Base-by-base conservation (phyloP, 2,113 vertebrate species). In the Oceanodroma tethys region DNA sequence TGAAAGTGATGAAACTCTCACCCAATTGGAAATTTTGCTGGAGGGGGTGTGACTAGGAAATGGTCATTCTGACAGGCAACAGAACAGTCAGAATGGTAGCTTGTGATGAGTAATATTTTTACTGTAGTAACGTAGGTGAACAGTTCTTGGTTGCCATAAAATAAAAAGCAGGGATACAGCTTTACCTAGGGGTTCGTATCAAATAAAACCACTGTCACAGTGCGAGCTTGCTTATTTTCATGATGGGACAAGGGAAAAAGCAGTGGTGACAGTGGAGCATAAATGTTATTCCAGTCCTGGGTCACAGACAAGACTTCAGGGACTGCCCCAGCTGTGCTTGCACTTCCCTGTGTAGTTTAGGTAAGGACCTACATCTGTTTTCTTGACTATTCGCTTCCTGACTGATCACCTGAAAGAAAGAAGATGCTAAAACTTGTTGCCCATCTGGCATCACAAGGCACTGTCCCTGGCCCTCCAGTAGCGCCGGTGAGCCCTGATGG, bases 391-490 rank as follows among this genome's bases (percentile, higher is more conserved):
- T 13, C 0, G 17, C 16, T 43, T 53, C 50, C 32, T 63, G 27
- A 1, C 25, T 36, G 5, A 34, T 19, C 11, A 8, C 18, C 36
- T 10, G n/a, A 10, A 55, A 36, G 21, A 10, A 58, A 9, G n/a
- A 38, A 34, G 52, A 0, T 38, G 34, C 25, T 73, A 2, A 6
- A 17, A 8, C 30, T 27, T 58, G 11, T 19, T 73, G 59, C 38
- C 10, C 6, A 0, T 3, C 27, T 30, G n/a, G 27, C 17, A 13
- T n/a, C 45, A 4, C 14, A 14, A 32, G 13, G 22, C 60, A 18
- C 17, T 16, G 23, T 60, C 67, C 21, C 30, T 36, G 74, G 43
- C 18, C n/a, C 27, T 42, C 21, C 12, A 3, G 10, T 6, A 25
- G 26, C 26, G 5, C 21, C 1, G 3, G 43, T 13, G 65, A 50